These are phyloP conservation scores for Pitangus sulphuratus DNA, from an alignment of 2,797 vertebrate species.

Conservation along the genomic window DNA sequence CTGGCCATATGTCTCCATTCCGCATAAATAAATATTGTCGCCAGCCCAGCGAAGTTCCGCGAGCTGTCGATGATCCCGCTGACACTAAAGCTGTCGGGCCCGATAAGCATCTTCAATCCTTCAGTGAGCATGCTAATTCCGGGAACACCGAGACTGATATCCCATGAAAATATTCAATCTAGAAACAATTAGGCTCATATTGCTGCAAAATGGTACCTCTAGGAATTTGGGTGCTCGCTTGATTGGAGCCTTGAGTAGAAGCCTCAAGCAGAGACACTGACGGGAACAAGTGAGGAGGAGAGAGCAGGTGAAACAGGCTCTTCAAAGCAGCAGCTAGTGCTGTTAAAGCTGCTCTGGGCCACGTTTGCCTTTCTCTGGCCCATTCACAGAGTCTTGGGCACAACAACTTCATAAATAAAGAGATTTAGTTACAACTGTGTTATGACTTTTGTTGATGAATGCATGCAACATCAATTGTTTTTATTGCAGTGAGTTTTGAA, in stretches of 20 bases:
- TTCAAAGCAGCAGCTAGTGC: neutral
- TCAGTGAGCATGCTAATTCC: slow-evolving; percentile 92
- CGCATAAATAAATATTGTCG: slow-evolving; percentile 76
- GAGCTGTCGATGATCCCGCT: slow-evolving; percentile 78
- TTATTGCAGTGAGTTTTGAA: slow-evolving; percentile 3
- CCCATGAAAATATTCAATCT: slow-evolving; percentile 93
- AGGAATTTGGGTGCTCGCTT: slow-evolving; percentile 61
- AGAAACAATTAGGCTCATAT: slow-evolving; percentile 87
- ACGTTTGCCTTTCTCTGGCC: slow-evolving; percentile 30
- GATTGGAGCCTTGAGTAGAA: slow-evolving; percentile 12
- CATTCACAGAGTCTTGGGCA: neutral
- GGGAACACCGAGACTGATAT: slow-evolving; percentile 84
- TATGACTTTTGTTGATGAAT: slow-evolving; percentile 45
- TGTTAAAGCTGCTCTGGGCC: neutral
- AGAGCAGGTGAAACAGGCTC: neutral
- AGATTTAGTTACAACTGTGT: neutral
- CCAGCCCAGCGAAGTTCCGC: slow-evolving; percentile 69
- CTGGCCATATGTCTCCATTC: slow-evolving; percentile 91
- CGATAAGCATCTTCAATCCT: slow-evolving; percentile 92
- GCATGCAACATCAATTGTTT: slow-evolving; percentile 24
- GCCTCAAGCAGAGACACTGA: neutral
- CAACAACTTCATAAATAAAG: neutral
- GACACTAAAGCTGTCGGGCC: slow-evolving; percentile 87
- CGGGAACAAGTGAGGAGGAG: rapidly evolving
- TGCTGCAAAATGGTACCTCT: slow-evolving; percentile 57